Evolutionary conservation across 2,888 invertebrate species (phyloP).

Genomic region (Pedicia rivosa): DNA sequence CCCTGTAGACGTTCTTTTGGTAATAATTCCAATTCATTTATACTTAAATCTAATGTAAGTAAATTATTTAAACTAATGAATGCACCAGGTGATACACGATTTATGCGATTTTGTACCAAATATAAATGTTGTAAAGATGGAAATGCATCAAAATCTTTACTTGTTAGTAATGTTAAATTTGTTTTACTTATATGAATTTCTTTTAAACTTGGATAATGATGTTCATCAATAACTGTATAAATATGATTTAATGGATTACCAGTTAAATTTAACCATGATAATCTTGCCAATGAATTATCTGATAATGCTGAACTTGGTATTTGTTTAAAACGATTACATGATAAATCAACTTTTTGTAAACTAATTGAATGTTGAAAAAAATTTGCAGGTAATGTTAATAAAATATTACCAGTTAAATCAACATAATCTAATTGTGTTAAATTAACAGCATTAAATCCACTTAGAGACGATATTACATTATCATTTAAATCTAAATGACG

Average conservation of each 20-base stretch:
- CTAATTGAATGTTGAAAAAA: conserved; percentile 60
- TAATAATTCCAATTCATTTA: conserved; percentile 66
- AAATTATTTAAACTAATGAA: conserved; percentile 63
- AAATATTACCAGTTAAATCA: conserved; percentile 58
- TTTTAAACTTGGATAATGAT: conserved; percentile 61
- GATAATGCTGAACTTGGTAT: conserved; percentile 60
- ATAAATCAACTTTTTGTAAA: conserved; percentile 58
- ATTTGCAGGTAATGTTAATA: conserved; percentile 63
- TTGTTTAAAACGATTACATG: conserved; percentile 61
- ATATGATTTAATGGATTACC: conserved; percentile 64
- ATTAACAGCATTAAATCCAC: conserved; percentile 60
- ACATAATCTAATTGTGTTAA: conserved; percentile 56
- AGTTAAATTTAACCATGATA: conserved; percentile 66
- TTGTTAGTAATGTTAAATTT: conserved; percentile 66
- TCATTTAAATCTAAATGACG: conserved; percentile 56
- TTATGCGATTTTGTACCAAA: conserved; percentile 55
- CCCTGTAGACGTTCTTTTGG: conserved; percentile 74
- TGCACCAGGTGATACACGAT: conserved; percentile 68
- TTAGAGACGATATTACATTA: conserved; percentile 57
- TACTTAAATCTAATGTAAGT: conserved; percentile 61
- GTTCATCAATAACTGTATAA: conserved; percentile 48
- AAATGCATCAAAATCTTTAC: conserved; percentile 72
- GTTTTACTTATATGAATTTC: conserved; percentile 66
- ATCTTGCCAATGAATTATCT: conserved; percentile 51
- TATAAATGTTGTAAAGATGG: conserved; percentile 60